Conservation (phyloP, 30 jellyfish, hydroid and myxozoan species). For the Aurelia sp. region DNA sequence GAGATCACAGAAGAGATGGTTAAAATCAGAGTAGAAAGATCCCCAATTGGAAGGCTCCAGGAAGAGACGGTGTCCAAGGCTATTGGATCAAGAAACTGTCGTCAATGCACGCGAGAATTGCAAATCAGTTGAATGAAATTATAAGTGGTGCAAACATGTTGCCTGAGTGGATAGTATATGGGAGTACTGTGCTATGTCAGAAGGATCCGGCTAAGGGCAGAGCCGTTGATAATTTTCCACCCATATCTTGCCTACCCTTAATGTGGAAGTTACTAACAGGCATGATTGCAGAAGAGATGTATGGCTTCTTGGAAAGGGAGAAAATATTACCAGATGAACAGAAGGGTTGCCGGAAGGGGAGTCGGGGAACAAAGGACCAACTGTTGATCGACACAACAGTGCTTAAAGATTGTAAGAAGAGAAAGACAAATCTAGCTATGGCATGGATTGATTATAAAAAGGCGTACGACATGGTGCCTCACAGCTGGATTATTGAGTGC, state of each 20-base stretch:
- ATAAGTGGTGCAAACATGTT: background rate
- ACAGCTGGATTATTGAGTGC: too few relatives aligned
- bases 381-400: background rate
- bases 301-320: background rate
- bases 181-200: conserved; percentile 16
- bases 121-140: background rate
- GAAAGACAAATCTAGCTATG: conserved; percentile 9
- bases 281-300: background rate
- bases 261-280: background rate
- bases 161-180: conserved; percentile 16
- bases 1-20: too few relatives aligned
- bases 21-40: too few relatives aligned
- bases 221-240: conserved; percentile 14
- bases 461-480: too few relatives aligned
- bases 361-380: background rate
- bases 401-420: conserved; percentile 8
- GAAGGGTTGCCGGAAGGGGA: background rate
- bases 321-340: background rate
- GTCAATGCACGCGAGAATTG: conserved; percentile 29
- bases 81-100: conserved; percentile 18
- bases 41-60: too few relatives aligned
- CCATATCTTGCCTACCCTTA: background rate
- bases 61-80: background rate
- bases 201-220: conserved; percentile 15
- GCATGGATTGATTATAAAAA: background rate